Evolutionary conservation across 2,888 invertebrate genomes (phyloP), one percentile per base, ranked within the genome.

Genomic region (Cheilosia grossa): DNA sequence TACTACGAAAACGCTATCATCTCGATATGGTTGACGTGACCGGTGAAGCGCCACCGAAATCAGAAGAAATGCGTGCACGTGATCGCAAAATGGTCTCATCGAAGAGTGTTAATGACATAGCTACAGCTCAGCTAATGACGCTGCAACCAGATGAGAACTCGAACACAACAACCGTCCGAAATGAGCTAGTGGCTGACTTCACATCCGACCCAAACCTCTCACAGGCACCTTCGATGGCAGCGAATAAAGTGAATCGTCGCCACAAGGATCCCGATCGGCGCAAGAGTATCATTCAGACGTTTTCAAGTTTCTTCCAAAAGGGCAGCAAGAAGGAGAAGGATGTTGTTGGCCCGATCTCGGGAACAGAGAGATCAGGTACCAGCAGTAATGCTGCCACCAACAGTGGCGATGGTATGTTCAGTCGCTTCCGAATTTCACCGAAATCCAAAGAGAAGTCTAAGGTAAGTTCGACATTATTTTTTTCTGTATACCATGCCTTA

Each of bases 201-300:
- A 93, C 93, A 86, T 94, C 94, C 2, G 94, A 94, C 89, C 94
- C 94, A 7, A 94, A 94, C 90, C 90, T 94, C 54, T 91, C 93
- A 61, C 90, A 93, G 33, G 87, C 58, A 40, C 19, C 59, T 4
- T 37, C 37, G 37, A 37, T 37, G 37, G 37, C 37, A 13, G 37
- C 37, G 37, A 13, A 13, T 3, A 90, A 89, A 77, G 75, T 89
- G 2, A 88, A 75, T 59, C 89, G 90, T 9, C 88, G 91, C 0
- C 88, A 89, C 63, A 95, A 95, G 89, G 95, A 95, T 90, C 93
- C 94, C 0, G 96, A 96, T 89, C 93, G 96, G 86, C 93, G 96
- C 82, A 96, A 95, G 89, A 96, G 97, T 91, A 95, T 97, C 67
- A 96, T 97, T 89, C 96, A 96, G 92, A 95, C 97, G 66, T 95